Base-by-base conservation (phyloP, 2,113 vertebrate species). In the Odocoileus virginianus region DNA sequence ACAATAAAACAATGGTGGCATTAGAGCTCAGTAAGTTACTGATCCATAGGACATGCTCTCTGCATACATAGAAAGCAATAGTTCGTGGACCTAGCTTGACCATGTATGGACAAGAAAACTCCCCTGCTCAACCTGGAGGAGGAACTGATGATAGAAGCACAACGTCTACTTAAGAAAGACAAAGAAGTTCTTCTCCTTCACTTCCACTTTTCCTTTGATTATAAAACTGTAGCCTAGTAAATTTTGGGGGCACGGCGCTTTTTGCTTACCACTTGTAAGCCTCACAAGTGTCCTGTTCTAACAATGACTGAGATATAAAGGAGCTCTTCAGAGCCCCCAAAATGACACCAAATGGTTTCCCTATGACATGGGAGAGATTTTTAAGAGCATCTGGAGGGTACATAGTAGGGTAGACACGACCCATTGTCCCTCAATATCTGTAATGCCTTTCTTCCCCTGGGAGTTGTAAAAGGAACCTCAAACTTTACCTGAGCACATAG, bases 221-320 rank as follows among this genome's bases (percentile, higher is more conserved):
- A 61, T 28, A 61, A 61, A 61, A 30, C 28, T 30, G 60, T 9
- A 67, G 61, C 33, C 61, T 19, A 67, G 61, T 67, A 67, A 67
- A 4, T 67, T 33, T 67, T n/a, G 0, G 0, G 33, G 15, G 33
- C 16, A 0, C 9, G 16, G 33, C 7, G 19, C n/a, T 67, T 67
- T 15, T 67, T 67, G 61, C 61, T 64, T 8, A 64, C 30, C 61
- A 33, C 61, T 67, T 33, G 15, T 67, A n/a, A 67, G 33, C 33
- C 61, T 67, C 61, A 67, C 61, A n/a, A 67, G 33, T 19, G 61
- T 67, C 33, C 61, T 67, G 16, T 67, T n/a, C 61, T 67, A 67
- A 67, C 33, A 67, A 67, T n/a, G n/a, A n/a, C 61, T 67, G 61
- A 67, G 61, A 67, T 16, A 67, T 67, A 19, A 67, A 67, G 33